These are phyloP conservation scores for Oxyruncus cristatus DNA, from an alignment of 2,113 vertebrate species.

Conservation along the genomic window DNA sequence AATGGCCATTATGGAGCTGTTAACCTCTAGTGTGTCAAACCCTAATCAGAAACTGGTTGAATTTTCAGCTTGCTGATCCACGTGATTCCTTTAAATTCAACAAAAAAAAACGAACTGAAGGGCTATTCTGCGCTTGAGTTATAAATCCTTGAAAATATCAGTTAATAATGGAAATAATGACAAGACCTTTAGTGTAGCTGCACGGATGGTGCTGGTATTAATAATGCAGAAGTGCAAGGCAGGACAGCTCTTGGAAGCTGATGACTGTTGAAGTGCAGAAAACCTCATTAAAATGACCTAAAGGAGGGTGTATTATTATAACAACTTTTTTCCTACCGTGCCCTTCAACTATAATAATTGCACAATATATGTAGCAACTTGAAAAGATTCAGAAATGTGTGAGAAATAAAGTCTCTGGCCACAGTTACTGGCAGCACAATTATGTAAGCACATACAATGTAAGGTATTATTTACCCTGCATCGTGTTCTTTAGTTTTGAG, in stretches of 20 bases:
- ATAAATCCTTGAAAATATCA: constrained; percentile 22
- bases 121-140: neutral
- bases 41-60: neutral
- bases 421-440: neutral
- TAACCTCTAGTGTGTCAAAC: constrained; percentile 32
- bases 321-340: neutral
- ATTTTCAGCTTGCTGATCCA: neutral
- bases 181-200: neutral
- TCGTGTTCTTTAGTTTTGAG: neutral
- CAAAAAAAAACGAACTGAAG: neutral
- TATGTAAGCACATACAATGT: too few species aligned
- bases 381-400: neutral
- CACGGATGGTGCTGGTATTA: neutral
- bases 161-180: constrained; percentile 7
- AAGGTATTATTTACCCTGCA: neutral
- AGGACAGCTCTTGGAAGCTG: constrained; percentile 10
- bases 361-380: neutral
- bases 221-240: constrained; percentile 16
- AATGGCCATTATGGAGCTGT: neutral
- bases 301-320: constrained; percentile 22
- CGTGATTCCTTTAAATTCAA: constrained; percentile 22
- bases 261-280: constrained; percentile 26
- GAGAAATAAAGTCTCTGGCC: neutral
- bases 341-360: constrained; percentile 30
- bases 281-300: constrained; percentile 56